These are phyloP conservation scores for Vanessa cardui DNA, from an alignment of 2,888 invertebrate species.

Conservation along the genomic window DNA sequence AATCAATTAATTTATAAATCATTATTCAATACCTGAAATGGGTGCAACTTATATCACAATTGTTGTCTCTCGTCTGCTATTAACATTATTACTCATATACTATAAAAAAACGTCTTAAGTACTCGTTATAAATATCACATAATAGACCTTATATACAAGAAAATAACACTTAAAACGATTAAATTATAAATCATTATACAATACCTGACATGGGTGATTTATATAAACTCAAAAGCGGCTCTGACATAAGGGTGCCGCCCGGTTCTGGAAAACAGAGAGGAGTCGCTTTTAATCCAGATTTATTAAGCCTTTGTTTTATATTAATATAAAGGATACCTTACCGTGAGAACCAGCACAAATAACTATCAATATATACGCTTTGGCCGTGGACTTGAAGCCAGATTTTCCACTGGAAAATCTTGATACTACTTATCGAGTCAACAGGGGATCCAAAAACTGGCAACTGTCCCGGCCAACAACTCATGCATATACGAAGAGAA, in stretches of 20 bases:
- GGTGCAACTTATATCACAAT: slow-evolving; percentile 50
- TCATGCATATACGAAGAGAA: too few species aligned
- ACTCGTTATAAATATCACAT: not conserved
- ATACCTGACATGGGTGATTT: slow-evolving; percentile 80
- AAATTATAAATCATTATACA: slow-evolving; percentile 23
- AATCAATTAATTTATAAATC: not conserved
- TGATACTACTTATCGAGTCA: too few species aligned
- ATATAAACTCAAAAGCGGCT: slow-evolving; percentile 78
- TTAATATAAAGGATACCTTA: slow-evolving; percentile 3
- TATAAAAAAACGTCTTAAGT: too few species aligned
- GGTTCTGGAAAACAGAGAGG: slow-evolving; percentile 67
- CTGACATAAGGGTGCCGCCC: slow-evolving; percentile 72
- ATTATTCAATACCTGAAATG: slow-evolving; percentile 68
- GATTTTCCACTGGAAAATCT: too few species aligned
- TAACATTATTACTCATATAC: too few species aligned
- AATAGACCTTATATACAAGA: slow-evolving; percentile 9
- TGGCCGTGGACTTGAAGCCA: too few species aligned
- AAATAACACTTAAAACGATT: slow-evolving; percentile 1
- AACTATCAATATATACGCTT: too few species aligned
- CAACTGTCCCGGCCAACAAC: too few species aligned
- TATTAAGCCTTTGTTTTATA: slow-evolving; percentile 1
- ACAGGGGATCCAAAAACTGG: too few species aligned
- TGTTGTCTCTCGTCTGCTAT: too few species aligned
- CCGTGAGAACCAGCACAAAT: slow-evolving; percentile 19
- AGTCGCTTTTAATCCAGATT: slow-evolving; percentile 22